A percentile compares a stretch with the other conserved stretches of the same genome.
Conservation (phyloP, 2,888 invertebrate species). For the Linyphia triangularis region DNA sequence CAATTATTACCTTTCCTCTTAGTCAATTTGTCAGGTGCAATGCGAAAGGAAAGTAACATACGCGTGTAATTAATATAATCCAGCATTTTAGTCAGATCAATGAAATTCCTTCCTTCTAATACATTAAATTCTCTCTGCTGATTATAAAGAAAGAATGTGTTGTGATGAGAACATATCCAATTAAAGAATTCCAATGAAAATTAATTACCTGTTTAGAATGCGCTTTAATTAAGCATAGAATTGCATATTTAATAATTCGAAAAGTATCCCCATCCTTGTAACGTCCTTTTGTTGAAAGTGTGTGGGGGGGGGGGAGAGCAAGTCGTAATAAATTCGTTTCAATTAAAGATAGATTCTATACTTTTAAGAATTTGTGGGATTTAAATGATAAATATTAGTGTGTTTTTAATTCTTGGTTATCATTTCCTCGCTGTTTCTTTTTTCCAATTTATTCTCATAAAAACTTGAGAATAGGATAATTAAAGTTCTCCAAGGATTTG, state of each 20-base stretch:
- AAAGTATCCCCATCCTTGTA: not conserved
- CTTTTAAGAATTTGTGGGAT: not conserved
- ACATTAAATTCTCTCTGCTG: slow-evolving; percentile 11
- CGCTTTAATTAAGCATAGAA: slow-evolving; percentile 38
- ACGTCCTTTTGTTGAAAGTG: not conserved
- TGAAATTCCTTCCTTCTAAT: not conserved
- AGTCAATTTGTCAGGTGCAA: slow-evolving; percentile 11
- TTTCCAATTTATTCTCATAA: too few species aligned
- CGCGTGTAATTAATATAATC: not conserved
- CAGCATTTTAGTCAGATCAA: slow-evolving; percentile 5
- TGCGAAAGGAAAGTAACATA: not conserved
- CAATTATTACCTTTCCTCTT: too few species aligned
- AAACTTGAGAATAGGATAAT: too few species aligned
- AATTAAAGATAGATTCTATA: slow-evolving; percentile 13
- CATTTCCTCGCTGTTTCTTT: too few species aligned
- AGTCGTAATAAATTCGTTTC: not conserved
- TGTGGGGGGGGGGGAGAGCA: not conserved
- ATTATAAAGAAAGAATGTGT: slow-evolving; percentile 18
- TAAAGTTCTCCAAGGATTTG: too few species aligned
- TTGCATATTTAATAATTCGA: slow-evolving; percentile 33
- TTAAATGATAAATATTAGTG: slow-evolving; percentile 20
- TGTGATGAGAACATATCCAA: not conserved
- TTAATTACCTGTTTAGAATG: slow-evolving; percentile 35
- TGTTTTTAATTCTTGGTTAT: not conserved
- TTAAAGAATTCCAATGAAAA: slow-evolving; percentile 50